These are phyloP conservation scores for Aplochiton taeniatus DNA, from an alignment of 2,797 vertebrate species.

Conservation along the genomic window DNA sequence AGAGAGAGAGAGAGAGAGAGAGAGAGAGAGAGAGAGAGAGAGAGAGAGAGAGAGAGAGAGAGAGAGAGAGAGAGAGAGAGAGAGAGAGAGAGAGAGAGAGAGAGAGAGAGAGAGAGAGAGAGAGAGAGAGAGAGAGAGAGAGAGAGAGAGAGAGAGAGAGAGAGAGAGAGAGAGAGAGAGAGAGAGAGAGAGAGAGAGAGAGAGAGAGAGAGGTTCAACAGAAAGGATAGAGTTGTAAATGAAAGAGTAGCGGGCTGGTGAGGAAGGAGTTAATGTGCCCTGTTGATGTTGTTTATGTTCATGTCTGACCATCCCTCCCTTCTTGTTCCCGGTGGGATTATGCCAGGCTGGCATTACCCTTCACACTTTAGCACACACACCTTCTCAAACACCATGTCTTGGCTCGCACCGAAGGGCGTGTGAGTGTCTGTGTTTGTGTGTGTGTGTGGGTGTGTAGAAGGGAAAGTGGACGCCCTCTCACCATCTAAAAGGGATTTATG, in stretches of 20 bases:
- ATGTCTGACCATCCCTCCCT: slow-evolving; percentile 47
- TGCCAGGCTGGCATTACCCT: slow-evolving; percentile 63
- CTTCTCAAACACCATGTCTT: too few relatives aligned
- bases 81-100: neutral
- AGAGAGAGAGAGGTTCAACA: slow-evolving; percentile 15
- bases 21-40: too few relatives aligned
- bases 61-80: neutral
- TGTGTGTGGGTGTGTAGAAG: slow-evolving; percentile 66
- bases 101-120: neutral
- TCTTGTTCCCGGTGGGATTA: slow-evolving; percentile 47
- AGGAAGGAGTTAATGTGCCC: neutral
- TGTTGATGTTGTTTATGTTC: slow-evolving; percentile 35
- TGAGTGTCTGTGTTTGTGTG: slow-evolving; percentile 77
- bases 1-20: too few relatives aligned
- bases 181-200: neutral
- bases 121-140: neutral
- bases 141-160: slow-evolving; percentile 20
- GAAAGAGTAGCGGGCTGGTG: neutral
- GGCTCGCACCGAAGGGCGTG: too few relatives aligned
- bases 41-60: too few relatives aligned
- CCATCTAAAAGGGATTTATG: slow-evolving; percentile 98
- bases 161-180: slow-evolving; percentile 15
- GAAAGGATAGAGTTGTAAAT: neutral
- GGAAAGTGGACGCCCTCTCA: slow-evolving; percentile 83
- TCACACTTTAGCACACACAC: slow-evolving; percentile 60